Evolutionary conservation across 1,140 invertebrate genomes (phyloP).

Genomic region (Neomicropteryx cornuta): DNA sequence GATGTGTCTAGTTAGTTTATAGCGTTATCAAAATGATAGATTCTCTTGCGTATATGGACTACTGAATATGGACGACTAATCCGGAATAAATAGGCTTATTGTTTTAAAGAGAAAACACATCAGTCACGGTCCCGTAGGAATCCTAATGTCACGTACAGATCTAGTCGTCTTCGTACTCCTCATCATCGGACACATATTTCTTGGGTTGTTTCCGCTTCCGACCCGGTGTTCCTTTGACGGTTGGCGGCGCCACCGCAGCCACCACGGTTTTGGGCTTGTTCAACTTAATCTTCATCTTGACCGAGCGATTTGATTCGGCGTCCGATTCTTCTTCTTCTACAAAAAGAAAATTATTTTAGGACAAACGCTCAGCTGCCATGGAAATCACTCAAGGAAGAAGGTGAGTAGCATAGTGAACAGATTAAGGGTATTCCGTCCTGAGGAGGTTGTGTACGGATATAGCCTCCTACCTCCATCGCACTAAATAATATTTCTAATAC

Average conservation of each 20-base stretch:
- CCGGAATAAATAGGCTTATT: background rate
- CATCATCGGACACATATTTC: slow-evolving; percentile 36
- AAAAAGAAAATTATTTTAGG: slow-evolving; percentile 6
- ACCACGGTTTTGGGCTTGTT: slow-evolving; percentile 29
- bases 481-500: too few relatives aligned
- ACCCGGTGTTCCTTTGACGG: slow-evolving; percentile 31
- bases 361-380: too few relatives aligned
- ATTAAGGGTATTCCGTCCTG: too few relatives aligned
- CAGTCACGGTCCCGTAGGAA: background rate
- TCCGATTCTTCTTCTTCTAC: slow-evolving; percentile 36
- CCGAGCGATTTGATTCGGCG: slow-evolving; percentile 35
- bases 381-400: too few relatives aligned
- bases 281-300: slow-evolving; percentile 41
- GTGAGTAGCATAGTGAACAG: too few relatives aligned
- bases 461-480: too few relatives aligned
- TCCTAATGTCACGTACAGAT: background rate
- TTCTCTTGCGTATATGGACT: background rate
- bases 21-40: background rate
- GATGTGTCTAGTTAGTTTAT: background rate
- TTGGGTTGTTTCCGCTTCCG: slow-evolving; percentile 29
- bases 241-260: too few relatives aligned
- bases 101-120: background rate
- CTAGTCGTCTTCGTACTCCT: slow-evolving; percentile 37
- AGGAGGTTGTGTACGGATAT: too few relatives aligned
- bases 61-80: background rate